These are phyloP conservation scores for Drosophila tropicalis DNA, from an alignment of 1,140 invertebrate genomes.

Conservation along the genomic window DNA sequence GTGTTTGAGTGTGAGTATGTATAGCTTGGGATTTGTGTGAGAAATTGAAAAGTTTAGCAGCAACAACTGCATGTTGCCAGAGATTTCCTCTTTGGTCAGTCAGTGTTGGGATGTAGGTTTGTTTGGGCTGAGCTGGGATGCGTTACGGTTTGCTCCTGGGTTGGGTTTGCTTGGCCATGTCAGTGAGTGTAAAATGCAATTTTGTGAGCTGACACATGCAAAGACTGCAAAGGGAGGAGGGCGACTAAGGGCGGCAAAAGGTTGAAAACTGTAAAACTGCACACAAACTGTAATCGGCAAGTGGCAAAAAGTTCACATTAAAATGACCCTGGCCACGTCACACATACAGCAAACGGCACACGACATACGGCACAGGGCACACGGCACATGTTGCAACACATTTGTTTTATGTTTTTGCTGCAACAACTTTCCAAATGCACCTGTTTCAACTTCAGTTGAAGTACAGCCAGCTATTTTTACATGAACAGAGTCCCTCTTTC, in stretches of 20 bases:
- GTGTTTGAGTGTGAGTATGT: constrained; percentile 26
- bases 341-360: background rate
- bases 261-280: constrained; percentile 18
- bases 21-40: constrained; percentile 48
- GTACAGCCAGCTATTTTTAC: constrained; percentile 63
- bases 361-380: constrained; percentile 21
- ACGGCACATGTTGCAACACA: constrained; percentile 28
- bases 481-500: constrained; percentile 5
- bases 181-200: constrained; percentile 64
- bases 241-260: background rate
- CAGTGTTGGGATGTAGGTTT: background rate
- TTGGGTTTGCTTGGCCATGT: constrained; percentile 24
- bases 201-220: constrained; percentile 44
- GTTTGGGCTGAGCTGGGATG: background rate
- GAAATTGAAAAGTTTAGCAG: constrained; percentile 73
- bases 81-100: constrained; percentile 45
- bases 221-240: background rate
- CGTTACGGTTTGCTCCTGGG: background rate
- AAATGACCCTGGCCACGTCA: constrained; percentile 27
- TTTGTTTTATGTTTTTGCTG: background rate
- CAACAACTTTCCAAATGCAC: constrained; percentile 48
- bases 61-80: constrained; percentile 33
- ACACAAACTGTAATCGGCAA: constrained; percentile 25
- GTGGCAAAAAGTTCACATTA: constrained; percentile 40
- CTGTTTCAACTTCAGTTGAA: constrained; percentile 69